Base-by-base conservation (phyloP, 2,797 vertebrate genomes). In the Mus caroli region DNA sequence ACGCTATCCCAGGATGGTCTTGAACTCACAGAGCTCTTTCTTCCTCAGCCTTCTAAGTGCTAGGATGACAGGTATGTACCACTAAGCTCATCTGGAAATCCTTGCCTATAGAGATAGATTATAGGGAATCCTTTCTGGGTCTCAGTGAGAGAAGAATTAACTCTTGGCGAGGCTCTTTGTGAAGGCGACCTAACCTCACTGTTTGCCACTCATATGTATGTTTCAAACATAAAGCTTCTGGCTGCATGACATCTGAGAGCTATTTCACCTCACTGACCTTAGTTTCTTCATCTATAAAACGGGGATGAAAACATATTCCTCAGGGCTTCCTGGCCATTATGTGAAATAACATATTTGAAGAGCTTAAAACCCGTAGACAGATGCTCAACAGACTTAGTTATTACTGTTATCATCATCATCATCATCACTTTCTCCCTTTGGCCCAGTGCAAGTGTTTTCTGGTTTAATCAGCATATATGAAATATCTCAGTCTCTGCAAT, bases 391-490 rank as follows among this genome's bases (percentile, higher is more conserved):
- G 43, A 69, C 46, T 69, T 69, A 26, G 46, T 67, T 50, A 46
- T 69, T 26, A n/a, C 2, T 11, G 6, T 15, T 3, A 2, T 37
- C 34, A 6, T 46, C 40, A 6, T n/a, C 28, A 1, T 20, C 40
- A 50, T 46, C 62, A 67, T 52, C 12, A n/a, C 20, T 54, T 22
- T 85, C 62, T 54, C 22, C 19, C 6, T 7, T 75, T 11, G 40
- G 26, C 67, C 82, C 69, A 62, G 8, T 3, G 10, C 20, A 3
- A 3, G 40, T 6, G 15, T 75, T 67, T 89, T 43, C 40, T 15
- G 22, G n/a, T n/a, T 76, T 78, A 11, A 79, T 75, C 50, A 1
- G 93, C 37, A n/a, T 40, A 3, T 19, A 3, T 9, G 58, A n/a
- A 73, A 46, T 24, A 15, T 52, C 43, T 52, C 46, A 34, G 3